Percentiles rank a stretch among this genome's conserved stretches.
Evolutionary conservation across 1,140 invertebrate genomes (phyloP).

Genomic region (Goniozus legneri): DNA sequence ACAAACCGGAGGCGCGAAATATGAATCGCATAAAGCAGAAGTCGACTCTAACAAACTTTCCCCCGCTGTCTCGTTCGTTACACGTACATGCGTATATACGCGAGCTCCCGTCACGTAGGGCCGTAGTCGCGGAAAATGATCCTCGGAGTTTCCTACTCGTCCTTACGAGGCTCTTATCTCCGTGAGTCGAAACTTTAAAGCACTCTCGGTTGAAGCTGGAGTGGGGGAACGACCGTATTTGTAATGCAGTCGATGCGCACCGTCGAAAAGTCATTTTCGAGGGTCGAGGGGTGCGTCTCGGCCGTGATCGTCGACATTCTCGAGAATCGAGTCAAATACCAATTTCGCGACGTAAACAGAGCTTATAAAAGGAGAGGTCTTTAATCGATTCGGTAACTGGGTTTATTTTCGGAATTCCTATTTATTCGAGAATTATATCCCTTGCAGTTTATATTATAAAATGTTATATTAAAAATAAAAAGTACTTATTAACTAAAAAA

Average conservation of each 20-base stretch:
- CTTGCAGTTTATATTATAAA: too few relatives aligned
- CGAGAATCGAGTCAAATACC: too few relatives aligned
- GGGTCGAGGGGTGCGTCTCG: constrained; percentile 11
- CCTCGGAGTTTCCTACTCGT: constrained; percentile 14
- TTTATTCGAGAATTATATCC: too few relatives aligned
- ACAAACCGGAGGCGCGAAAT: background rate
- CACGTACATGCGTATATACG: background rate
- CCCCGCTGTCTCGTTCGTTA: too few relatives aligned
- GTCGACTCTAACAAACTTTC: background rate
- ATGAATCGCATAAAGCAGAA: background rate
- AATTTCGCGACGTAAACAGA: too few relatives aligned
- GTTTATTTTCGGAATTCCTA: too few relatives aligned
- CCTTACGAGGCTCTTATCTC: constrained; percentile 12
- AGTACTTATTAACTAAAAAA: too few relatives aligned
- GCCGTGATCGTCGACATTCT: too few relatives aligned
- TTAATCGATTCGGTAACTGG: too few relatives aligned
- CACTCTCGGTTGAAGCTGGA: constrained; percentile 10
- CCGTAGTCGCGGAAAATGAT: constrained; percentile 7
- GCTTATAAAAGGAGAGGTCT: too few relatives aligned
- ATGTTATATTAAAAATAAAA: too few relatives aligned
- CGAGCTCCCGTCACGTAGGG: background rate
- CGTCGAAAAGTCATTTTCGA: constrained; percentile 19
- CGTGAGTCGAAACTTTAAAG: constrained; percentile 9
- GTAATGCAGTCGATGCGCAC: constrained; percentile 21
- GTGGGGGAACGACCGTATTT: constrained; percentile 11